A percentile compares a stretch with the other conserved stretches of the same genome.
These are phyloP conservation scores for Adelges cooleyi DNA, from an alignment of 1,140 invertebrate genomes.

Conservation along the genomic window DNA sequence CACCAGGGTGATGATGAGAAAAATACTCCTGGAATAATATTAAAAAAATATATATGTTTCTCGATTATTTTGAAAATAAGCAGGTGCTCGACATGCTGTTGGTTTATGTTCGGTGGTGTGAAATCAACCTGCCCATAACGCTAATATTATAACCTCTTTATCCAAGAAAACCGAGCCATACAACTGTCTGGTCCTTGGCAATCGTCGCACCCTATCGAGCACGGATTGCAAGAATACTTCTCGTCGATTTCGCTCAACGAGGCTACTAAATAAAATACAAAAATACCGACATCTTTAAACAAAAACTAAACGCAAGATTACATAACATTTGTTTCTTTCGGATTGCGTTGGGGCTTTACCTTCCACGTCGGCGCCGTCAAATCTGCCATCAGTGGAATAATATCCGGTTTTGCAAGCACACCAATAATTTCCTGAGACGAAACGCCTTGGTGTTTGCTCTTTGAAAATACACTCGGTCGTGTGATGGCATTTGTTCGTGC, in stretches of 20 bases:
- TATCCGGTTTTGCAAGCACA: constrained; percentile 3
- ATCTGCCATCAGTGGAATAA: neutral
- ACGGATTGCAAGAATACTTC: neutral
- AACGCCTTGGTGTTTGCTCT: neutral
- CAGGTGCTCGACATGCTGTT: no score
- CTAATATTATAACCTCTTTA: no score
- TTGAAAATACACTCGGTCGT: neutral
- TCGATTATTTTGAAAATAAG: no score
- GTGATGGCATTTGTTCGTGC: constrained; percentile 1
- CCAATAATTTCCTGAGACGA: neutral
- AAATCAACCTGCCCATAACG: no score
- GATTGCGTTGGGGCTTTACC: neutral
- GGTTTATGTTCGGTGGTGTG: no score
- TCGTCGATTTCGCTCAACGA: neutral
- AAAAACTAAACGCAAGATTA: no score
- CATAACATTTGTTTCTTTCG: no score
- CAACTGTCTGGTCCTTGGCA: neutral
- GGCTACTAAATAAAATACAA: neutral
- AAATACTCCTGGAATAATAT: constrained; percentile 1
- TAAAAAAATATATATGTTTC: no score
- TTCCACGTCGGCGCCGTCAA: neutral
- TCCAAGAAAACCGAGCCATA: constrained; percentile 5
- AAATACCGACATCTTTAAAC: no score
- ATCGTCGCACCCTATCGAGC: neutral
- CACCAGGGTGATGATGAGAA: constrained; percentile 4